Conservation (phyloP, 2,797 vertebrate genomes). For the Fistularia tabacaria region DNA sequence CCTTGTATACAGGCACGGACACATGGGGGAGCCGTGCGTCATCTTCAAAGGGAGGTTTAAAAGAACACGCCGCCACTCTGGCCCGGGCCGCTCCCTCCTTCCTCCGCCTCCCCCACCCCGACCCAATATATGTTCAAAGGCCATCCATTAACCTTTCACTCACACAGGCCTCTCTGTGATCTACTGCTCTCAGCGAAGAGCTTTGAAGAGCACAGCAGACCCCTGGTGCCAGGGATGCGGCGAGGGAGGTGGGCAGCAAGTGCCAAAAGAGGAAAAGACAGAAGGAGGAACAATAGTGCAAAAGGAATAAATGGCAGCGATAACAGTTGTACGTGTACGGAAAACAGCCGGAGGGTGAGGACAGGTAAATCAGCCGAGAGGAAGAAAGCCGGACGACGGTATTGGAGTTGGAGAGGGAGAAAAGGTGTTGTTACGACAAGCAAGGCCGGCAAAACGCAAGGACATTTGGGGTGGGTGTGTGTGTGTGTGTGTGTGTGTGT, state of each 20-base stretch:
- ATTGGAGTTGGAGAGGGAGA: background rate
- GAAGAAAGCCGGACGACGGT: background rate
- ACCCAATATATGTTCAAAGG: conserved; percentile 79
- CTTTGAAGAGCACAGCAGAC: conserved; percentile 73
- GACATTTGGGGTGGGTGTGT: too few relatives aligned
- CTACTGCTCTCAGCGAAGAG: conserved; percentile 71
- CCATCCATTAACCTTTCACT: conserved; percentile 82
- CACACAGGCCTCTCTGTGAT: conserved; percentile 74
- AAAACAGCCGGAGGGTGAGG: conserved; percentile 11
- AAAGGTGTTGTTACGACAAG: conserved; percentile 1
- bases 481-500: too few relatives aligned
- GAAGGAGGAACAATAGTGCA: conserved; percentile 18
- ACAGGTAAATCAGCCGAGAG: conserved; percentile 18
- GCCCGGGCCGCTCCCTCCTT: conserved; percentile 33
- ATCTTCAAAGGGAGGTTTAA: conserved; percentile 72
- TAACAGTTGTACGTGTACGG: conserved; percentile 25
- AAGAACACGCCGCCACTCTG: conserved; percentile 58
- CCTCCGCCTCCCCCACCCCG: conserved; percentile 45
- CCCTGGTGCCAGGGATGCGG: conserved; percentile 17
- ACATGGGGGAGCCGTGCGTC: conserved; percentile 43
- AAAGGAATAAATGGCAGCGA: conserved; percentile 23
- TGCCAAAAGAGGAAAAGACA: conserved; percentile 18
- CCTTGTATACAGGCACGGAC: conserved; percentile 32
- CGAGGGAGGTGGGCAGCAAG: conserved; percentile 25
- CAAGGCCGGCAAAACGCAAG: background rate